These are phyloP conservation scores for Folsomia candida DNA, from an alignment of 2,888 invertebrate genomes.

Conservation along the genomic window DNA sequence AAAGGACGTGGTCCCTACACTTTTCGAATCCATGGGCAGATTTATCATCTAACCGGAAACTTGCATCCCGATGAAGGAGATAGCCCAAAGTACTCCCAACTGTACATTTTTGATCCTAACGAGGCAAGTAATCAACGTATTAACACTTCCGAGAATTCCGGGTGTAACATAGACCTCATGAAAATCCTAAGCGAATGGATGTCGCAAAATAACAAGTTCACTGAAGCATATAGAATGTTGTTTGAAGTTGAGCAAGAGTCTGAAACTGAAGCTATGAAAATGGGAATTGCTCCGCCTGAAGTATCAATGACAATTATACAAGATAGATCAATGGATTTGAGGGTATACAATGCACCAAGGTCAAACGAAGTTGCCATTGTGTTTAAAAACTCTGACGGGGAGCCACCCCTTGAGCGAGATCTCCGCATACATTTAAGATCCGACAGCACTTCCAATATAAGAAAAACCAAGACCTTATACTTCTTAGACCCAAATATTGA, in stretches of 20 bases:
- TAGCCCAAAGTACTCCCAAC: conserved; percentile 12
- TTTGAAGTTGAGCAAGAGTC: conserved; percentile 31
- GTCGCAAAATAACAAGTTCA: too few relatives aligned
- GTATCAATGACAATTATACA: conserved; percentile 8
- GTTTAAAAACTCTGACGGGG: conserved; percentile 35
- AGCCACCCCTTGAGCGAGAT: conserved; percentile 43
- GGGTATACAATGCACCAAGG: conserved; percentile 43
- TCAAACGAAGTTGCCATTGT: conserved; percentile 41
- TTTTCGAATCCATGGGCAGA: conserved; percentile 43
- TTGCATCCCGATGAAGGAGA: neutral
- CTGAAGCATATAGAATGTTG: conserved; percentile 43
- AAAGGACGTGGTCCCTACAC: conserved; percentile 31
- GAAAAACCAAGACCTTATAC: conserved; percentile 11
- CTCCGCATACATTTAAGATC: conserved; percentile 26
- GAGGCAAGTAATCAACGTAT: conserved; percentile 15
- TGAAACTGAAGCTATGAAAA: conserved; percentile 1
- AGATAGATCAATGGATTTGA: conserved; percentile 16
- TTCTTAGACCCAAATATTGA: conserved; percentile 38
- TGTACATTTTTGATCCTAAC: conserved; percentile 31
- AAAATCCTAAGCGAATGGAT: too few relatives aligned
- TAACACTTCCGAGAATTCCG: too few relatives aligned
- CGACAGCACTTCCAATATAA: too few relatives aligned
- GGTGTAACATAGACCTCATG: too few relatives aligned
- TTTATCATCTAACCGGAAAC: conserved; percentile 28
- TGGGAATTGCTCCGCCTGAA: neutral